Base-by-base conservation (phyloP, 2,888 invertebrate species). In the Uropetala carovei region DNA sequence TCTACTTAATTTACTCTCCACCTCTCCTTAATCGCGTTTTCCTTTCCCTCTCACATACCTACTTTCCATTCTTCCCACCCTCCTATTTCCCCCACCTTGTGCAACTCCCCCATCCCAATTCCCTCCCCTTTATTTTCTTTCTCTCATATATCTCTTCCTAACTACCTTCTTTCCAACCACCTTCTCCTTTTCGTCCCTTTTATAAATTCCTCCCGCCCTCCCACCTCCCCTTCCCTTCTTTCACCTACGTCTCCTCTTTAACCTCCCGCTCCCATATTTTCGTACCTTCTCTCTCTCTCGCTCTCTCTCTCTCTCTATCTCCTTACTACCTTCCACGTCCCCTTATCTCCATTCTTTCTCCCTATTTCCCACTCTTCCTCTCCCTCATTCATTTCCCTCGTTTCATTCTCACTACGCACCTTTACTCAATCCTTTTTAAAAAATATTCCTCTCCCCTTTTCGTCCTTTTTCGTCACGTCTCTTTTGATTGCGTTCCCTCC, bases 191-290 rank as follows among this genome's bases (percentile, higher is more conserved):
- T 3, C 5, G 5, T 18, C 16, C 27, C 22, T 81, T 81, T 81
- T 2, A 22, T 30, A 2, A 7, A 22, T 16, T 30, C 30, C 81
- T 16, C 30, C 81, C 27, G 82, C 83, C 92, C 75, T 64, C 57
- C 83, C 91, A 56, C 60, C 91, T 93, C 92, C 92, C 60, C 92
- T 92, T 82, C 84, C 59, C 92, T 91, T 85, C 91, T 59, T n/a
- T n/a, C n/a, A n/a, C n/a, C 82, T 83, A 75, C 60, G 16, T 81
- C 64, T n/a, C 75, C 16, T 30, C 27, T 13, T n/a, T n/a, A n/a
- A 22, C 13, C 22, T n/a, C 22, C 8, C 81, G 8, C 13, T 18
- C 1, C 5, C 16, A 64, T 64, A 16, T 11, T 64, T 64, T 11
- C 64, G 64, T 18, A 64, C 64, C 11, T 16, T 16, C 5, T 13